Evolutionary conservation across 2,797 vertebrate genomes (phyloP), one percentile per base, ranked within the genome.

Genomic region (Yasuhikotakia modesta): DNA sequence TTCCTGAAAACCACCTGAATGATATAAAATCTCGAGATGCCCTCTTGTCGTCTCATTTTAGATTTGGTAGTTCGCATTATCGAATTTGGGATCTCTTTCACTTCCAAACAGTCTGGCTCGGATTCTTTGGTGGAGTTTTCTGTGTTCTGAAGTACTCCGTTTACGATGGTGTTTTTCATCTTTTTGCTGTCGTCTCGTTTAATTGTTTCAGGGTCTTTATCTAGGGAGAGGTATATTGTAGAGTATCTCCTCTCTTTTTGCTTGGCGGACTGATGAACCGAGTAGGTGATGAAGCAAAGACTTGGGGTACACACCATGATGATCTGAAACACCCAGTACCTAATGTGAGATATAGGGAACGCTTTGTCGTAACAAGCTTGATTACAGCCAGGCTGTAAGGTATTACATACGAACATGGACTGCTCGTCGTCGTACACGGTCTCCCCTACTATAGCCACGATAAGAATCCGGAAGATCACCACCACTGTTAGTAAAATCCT

Each of bases 251-350:
- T 92, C 86, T 97, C 96, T 85, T 91, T 92, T 85, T 96, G 95
- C 87, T 97, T 97, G 86, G 96, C 93, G 2, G 96, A 95, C 85
- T 97, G 96, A 84, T 97, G 96, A 79, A 97, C 96, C 0, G 96
- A 96, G 89, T 97, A 97, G 0, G 96, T 97, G 88, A 97, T 97
- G 86, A 97, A 97, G 87, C 96, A 97, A 64, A 97, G 93, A 82
- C 95, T 96, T 57, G 96, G 96, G 6, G 95, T 96, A 86, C 96
- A 97, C 75, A 97, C 95, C 95, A 97, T 95, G 87, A 97, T 96
- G 85, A 97, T 97, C 91, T 97, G 96, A 88, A 97, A 97, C 69
- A 97, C 95, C 96, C 96, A 97, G 90, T 96, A 97, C 75, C 96
- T 92, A 84, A 97, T 97, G 76, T 97, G 96, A 66, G 96, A 97